These are phyloP conservation scores for Ericerus pela DNA, from an alignment of 1,140 invertebrate genomes.

Conservation along the genomic window DNA sequence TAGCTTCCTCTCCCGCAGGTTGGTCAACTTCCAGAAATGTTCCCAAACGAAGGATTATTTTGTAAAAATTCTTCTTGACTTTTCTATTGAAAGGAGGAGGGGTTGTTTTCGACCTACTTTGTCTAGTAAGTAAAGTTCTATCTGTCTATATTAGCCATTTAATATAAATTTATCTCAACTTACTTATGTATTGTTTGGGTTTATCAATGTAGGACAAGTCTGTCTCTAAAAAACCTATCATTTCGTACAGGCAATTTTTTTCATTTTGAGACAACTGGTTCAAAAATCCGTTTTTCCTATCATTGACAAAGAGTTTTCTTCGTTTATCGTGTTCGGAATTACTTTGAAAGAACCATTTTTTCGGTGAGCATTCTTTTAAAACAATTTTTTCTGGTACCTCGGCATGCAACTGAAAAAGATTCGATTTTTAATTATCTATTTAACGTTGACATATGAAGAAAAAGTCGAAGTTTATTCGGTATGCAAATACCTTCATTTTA, in stretches of 20 bases:
- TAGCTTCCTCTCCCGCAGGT: no score
- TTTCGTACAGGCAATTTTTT: conserved; percentile 43
- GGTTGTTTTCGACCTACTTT: no score
- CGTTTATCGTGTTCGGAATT: conserved; percentile 8
- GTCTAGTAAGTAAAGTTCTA: no score
- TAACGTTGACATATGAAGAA: neutral
- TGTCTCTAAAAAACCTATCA: conserved; percentile 39
- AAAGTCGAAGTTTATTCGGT: no score
- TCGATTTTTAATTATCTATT: conserved; percentile 2
- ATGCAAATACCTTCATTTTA: conserved; percentile 49
- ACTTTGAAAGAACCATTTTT: conserved; percentile 30
- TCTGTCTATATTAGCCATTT: neutral
- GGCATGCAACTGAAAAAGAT: conserved; percentile 34
- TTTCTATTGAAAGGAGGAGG: no score
- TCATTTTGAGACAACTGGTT: conserved; percentile 49
- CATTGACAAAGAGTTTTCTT: conserved; percentile 24
- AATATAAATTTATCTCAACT: neutral
- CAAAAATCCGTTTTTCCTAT: conserved; percentile 41
- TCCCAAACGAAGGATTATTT: no score
- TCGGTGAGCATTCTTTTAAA: conserved; percentile 35
- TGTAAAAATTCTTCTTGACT: no score
- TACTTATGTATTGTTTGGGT: conserved; percentile 41
- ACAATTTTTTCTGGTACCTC: conserved; percentile 40
- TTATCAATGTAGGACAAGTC: conserved; percentile 32
- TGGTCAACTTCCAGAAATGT: no score